Evolutionary conservation across 2,888 invertebrate species (phyloP).

Genomic region (Trachelus iudaicus): DNA sequence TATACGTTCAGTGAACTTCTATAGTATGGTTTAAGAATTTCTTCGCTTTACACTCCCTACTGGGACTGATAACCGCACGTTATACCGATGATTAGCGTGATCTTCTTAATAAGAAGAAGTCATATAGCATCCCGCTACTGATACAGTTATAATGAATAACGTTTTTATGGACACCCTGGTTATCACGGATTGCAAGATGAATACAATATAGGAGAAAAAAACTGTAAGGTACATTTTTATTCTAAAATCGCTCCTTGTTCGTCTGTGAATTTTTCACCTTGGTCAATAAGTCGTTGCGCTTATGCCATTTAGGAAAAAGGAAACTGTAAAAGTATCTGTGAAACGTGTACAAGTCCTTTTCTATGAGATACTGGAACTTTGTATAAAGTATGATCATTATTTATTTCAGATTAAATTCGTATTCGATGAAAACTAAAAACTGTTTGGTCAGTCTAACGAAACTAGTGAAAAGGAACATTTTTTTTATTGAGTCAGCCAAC

Average conservation of each 20-base stretch:
- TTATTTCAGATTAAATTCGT: neutral
- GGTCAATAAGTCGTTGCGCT: neutral
- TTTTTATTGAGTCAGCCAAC: neutral
- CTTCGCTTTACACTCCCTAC: neutral
- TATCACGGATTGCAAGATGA: neutral
- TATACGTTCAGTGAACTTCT: constrained; percentile 1
- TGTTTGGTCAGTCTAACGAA: neutral
- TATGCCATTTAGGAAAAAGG: neutral
- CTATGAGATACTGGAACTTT: neutral
- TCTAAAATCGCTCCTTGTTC: neutral
- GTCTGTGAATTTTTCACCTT: neutral
- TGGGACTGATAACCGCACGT: constrained; percentile 21
- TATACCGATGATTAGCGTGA: constrained; percentile 54
- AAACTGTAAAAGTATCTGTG: neutral
- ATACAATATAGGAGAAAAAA: neutral
- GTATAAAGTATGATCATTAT: neutral
- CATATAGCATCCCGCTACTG: constrained; percentile 61
- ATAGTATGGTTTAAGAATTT: neutral
- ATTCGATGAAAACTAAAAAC: neutral
- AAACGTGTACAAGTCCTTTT: neutral
- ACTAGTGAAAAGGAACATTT: neutral
- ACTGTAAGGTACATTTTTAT: neutral
- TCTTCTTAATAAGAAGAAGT: constrained; percentile 61
- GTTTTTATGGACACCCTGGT: constrained; percentile 28
- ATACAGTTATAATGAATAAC: constrained; percentile 60